Evolutionary conservation across 2,113 vertebrate genomes (phyloP).

Genomic region (Pseudopodoces humilis): DNA sequence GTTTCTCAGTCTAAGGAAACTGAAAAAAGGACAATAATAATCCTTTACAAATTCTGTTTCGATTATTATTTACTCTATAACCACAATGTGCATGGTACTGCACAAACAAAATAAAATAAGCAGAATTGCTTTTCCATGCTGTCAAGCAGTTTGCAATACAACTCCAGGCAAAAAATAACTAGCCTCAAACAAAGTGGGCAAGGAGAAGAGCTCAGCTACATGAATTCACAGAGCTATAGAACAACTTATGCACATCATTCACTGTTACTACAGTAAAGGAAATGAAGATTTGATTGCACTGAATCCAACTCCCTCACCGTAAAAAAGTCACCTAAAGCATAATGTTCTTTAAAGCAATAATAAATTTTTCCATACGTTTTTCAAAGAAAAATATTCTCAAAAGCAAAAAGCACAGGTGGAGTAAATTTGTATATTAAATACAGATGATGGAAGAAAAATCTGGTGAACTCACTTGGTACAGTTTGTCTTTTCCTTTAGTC

Average conservation of each 20-base stretch:
- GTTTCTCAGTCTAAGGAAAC: not conserved
- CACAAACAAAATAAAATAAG: slow-evolving; percentile 1
- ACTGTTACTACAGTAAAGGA: not conserved
- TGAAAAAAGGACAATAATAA: not conserved
- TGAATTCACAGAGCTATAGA: not conserved
- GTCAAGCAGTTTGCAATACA: not conserved
- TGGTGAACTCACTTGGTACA: not conserved
- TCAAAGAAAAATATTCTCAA: not conserved
- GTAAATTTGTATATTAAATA: not conserved
- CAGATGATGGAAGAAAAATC: not conserved
- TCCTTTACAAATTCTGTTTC: not conserved
- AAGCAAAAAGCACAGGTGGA: not conserved
- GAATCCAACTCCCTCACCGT: not conserved
- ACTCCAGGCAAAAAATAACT: not conserved
- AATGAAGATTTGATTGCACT: not conserved
- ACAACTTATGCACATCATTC: not conserved
- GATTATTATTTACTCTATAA: slow-evolving; percentile 22
- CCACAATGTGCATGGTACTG: not conserved
- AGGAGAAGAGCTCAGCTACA: not conserved
- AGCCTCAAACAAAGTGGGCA: not conserved
- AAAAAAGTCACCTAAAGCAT: not conserved
- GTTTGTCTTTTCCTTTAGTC: not conserved
- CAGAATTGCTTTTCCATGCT: not conserved
- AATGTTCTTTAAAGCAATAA: not conserved
- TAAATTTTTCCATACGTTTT: not conserved